Conservation (phyloP, 1,140 invertebrate genomes). For the Tigriopus japonicus region DNA sequence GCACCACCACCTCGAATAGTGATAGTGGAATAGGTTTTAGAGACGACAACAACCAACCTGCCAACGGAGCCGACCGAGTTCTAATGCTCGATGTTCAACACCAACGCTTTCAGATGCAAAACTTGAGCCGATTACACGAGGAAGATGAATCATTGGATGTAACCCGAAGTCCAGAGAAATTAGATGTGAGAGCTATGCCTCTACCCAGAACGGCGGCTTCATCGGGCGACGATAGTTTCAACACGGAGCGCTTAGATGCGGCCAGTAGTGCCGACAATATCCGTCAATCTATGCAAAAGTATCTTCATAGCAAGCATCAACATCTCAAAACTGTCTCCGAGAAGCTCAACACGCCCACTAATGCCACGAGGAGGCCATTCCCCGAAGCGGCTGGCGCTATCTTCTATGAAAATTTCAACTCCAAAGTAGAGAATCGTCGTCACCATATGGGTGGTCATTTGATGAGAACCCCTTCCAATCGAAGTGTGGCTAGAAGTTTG, state of each 20-base stretch:
- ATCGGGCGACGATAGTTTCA: neutral
- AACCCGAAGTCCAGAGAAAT: too few species aligned
- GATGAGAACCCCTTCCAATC: conserved; percentile 19
- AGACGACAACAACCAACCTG: too few species aligned
- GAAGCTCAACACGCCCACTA: conserved; percentile 19
- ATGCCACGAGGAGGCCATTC: conserved; percentile 16
- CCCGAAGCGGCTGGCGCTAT: conserved; percentile 17
- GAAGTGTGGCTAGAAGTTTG: conserved; percentile 19
- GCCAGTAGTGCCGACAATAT: conserved; percentile 16
- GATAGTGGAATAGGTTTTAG: conserved; percentile 84
- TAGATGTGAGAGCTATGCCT: too few species aligned
- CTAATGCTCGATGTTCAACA: too few species aligned
- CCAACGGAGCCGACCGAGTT: too few species aligned
- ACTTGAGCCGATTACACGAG: too few species aligned
- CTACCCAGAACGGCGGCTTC: conserved; percentile 37
- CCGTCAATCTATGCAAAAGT: conserved; percentile 25
- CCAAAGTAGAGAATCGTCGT: conserved; percentile 9
- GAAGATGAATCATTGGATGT: too few species aligned
- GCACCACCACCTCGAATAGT: too few species aligned
- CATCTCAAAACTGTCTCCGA: conserved; percentile 19
- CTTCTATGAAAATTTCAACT: conserved; percentile 16
- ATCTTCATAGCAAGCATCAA: conserved; percentile 19
- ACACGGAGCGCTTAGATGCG: neutral
- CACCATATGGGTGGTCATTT: conserved; percentile 9
- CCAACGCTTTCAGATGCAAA: too few species aligned